Evolutionary conservation across 2,888 invertebrate genomes (phyloP).

Genomic region (Netelia inedita): DNA sequence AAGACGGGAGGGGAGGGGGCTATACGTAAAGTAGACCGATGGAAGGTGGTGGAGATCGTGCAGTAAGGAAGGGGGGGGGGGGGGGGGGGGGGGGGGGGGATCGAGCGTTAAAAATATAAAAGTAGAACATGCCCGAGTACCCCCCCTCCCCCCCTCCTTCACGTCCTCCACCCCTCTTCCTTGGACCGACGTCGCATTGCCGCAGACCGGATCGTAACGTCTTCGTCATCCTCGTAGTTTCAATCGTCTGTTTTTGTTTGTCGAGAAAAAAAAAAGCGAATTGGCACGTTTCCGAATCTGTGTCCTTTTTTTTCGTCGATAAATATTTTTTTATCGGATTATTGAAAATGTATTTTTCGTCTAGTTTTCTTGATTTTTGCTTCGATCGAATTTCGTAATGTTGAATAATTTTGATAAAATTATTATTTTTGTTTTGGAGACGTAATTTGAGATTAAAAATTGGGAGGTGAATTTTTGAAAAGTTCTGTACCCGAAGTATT

Average conservation of each 20-base stretch:
- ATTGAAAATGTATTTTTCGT: too few relatives aligned
- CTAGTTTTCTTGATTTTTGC: too few relatives aligned
- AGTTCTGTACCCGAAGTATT: too few relatives aligned
- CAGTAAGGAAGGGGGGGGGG: constrained; percentile 58
- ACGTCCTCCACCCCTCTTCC: constrained; percentile 23
- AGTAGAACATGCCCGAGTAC: constrained; percentile 76
- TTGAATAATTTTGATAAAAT: too few relatives aligned
- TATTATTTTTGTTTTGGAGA: too few relatives aligned
- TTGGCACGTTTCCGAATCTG: constrained; percentile 20
- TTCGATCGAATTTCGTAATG: too few relatives aligned
- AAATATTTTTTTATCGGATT: too few relatives aligned
- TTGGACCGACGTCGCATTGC: constrained; percentile 27
- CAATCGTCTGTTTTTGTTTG: constrained; percentile 5
- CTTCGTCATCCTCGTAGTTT: constrained; percentile 40
- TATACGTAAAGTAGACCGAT: constrained; percentile 79
- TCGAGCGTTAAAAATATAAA: constrained; percentile 79
- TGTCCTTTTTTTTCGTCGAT: too few relatives aligned
- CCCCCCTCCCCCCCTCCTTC: constrained; percentile 65
- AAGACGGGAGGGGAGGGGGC: constrained; percentile 14
- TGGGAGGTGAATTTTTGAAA: too few relatives aligned
- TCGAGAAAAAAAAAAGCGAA: constrained; percentile 1
- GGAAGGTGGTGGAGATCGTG: constrained; percentile 39
- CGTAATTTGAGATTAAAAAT: too few relatives aligned
- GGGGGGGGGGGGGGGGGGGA: constrained; percentile 62
- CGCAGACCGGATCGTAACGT: constrained; percentile 36